Evolutionary conservation across 2,888 invertebrate genomes (phyloP), one percentile per base, ranked within the genome.

Genomic region (Leucozona laternaria): DNA sequence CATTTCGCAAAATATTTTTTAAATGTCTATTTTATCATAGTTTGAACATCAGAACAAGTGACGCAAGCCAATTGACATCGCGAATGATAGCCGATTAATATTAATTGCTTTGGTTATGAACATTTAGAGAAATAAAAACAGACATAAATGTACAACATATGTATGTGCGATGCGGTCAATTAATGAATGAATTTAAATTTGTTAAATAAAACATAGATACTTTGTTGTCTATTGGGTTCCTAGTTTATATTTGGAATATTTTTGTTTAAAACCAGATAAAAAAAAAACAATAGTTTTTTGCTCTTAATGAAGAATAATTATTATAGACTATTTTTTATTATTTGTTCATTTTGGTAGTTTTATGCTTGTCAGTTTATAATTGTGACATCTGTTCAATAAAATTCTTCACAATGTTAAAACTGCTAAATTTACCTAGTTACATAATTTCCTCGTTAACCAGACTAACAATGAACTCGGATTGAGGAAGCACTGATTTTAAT

Each of bases 11-110:
- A 53, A 15, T 15, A 7, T 53, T 25, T 15, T 53, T n/a, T 15
- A 15, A 15, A n/a, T 22, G 8, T 2, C 2, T 25, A 22, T 6
- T 22, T 11, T 50, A 11, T 50, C 22, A n/a, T n/a, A 50, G 22
- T 20, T 22, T 10, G 8, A 3, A 13, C 37, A 37, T 11, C 0
- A 15, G 2, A 15, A 53, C 6, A 1, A 25, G 50, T 53, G 53
- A 53, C 53, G 25, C 53, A 53, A 53, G n/a, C 25, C 53, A 53
- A 53, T 53, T 53, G 53, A 53, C 53, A 53, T 53, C 53, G 53
- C n/a, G 8, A 53, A 28, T 15, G 5, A 6, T 15, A 6, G 22
- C 7, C 50, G 22, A 53, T 53, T 53, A 53, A 53, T 53, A 53
- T 53, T 28, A 53, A 53, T 53, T 53, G 53, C 25, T 53, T 53